phyloP scores from a whole-genome alignment of 2,888 invertebrate genomes.

The Trypoxylon attenuatum region DNA sequence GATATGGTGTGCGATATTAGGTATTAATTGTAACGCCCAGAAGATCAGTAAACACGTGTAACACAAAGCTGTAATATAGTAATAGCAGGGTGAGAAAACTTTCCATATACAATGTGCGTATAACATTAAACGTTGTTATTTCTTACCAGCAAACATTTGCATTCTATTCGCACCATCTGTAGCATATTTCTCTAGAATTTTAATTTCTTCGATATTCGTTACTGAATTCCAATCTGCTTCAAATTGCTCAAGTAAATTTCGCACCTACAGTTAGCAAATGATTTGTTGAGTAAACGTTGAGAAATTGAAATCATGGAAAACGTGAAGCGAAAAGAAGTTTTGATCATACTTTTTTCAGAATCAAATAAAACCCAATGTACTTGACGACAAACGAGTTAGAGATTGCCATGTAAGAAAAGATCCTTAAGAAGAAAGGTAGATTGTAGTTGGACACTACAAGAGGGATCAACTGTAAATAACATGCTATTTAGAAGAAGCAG shows the following conservation, averaged over 20 bases:
- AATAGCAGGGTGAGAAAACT: too few species aligned
- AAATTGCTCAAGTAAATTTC: not conserved
- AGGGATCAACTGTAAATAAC: not conserved
- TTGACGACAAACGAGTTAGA: not conserved
- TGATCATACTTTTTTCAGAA: not conserved
- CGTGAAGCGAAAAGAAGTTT: not conserved
- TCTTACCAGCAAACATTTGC: not conserved
- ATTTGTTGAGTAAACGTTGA: not conserved
- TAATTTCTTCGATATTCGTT: not conserved
- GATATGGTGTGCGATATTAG: not conserved
- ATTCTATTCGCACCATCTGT: not conserved
- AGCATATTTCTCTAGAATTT: not conserved
- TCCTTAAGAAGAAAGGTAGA: not conserved
- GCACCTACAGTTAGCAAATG: not conserved
- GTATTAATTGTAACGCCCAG: not conserved
- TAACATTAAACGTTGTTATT: too few species aligned
- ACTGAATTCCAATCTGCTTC: not conserved
- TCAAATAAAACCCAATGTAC: not conserved
- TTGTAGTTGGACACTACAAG: not conserved
- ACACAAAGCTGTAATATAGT: not conserved
- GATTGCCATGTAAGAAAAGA: not conserved
- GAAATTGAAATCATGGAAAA: not conserved
- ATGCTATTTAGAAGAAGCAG: too few species aligned
- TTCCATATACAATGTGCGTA: too few species aligned
- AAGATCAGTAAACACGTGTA: not conserved